phyloP scores from a whole-genome alignment of 2,797 vertebrate genomes.

The Poliocrania exsul region DNA sequence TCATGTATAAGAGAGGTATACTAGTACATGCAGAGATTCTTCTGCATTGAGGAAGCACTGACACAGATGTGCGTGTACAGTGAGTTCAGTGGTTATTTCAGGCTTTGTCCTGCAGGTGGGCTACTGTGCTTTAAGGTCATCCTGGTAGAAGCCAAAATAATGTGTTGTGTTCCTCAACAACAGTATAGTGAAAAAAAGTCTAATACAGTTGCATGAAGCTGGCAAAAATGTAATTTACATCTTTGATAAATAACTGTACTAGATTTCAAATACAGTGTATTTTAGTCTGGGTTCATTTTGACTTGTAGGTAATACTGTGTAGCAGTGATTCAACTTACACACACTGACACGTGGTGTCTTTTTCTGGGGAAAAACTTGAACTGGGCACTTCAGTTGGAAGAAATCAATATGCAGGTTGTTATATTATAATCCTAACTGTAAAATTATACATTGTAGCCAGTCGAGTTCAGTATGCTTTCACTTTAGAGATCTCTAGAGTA shows the following conservation, averaged over 20 bases:
- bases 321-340: neutral
- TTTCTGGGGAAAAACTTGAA: neutral
- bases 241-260: neutral
- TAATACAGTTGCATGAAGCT: neutral
- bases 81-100: neutral
- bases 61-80: neutral
- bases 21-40: neutral
- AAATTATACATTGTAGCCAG: neutral
- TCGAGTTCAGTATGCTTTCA: conserved; percentile 39
- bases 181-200: neutral
- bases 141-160: neutral
- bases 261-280: neutral
- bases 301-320: neutral
- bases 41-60: neutral
- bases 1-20: neutral
- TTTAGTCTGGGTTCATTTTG: neutral
- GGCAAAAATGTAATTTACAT: neutral
- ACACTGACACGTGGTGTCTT: neutral
- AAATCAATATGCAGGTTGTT: neutral
- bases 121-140: neutral
- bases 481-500: neutral
- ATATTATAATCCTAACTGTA: neutral
- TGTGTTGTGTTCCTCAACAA: neutral
- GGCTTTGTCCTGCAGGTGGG: neutral
- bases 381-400: neutral